Percentiles rank a stretch among this genome's conserved stretches.
These are phyloP conservation scores for Lacerta viridis DNA, from an alignment of 2,797 vertebrate species.

Conservation along the genomic window DNA sequence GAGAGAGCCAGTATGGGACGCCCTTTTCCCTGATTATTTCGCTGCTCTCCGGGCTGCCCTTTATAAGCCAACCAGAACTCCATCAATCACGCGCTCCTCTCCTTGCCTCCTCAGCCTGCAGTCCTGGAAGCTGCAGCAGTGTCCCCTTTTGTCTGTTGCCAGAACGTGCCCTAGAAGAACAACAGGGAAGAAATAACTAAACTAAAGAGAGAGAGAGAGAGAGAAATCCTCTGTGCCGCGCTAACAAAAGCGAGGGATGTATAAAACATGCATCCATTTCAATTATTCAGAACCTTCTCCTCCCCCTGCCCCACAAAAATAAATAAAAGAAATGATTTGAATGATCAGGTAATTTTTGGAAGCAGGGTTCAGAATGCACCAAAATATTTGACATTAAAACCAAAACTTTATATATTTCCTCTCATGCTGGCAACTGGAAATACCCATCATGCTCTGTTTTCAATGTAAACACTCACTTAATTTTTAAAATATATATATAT, in stretches of 20 bases:
- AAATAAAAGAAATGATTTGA: neutral
- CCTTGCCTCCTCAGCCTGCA: slow-evolving; percentile 83
- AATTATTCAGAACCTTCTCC: no score
- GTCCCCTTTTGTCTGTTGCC: slow-evolving; percentile 84
- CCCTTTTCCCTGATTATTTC: slow-evolving; percentile 98
- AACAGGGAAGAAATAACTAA: slow-evolving; percentile 48
- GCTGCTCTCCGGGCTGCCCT: slow-evolving; percentile 94
- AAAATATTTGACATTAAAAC: neutral
- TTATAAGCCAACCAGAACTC: slow-evolving; percentile 98
- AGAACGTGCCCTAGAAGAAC: slow-evolving; percentile 62
- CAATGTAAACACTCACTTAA: neutral
- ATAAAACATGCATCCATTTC: neutral
- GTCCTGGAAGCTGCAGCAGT: slow-evolving; percentile 76
- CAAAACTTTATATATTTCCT: neutral
- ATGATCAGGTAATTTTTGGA: neutral
- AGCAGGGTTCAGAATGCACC: no score
- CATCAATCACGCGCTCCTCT: slow-evolving; percentile 94
- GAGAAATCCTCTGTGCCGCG: neutral
- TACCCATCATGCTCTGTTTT: neutral
- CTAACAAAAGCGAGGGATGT: neutral
- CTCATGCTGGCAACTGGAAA: neutral
- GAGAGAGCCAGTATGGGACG: slow-evolving; percentile 89
- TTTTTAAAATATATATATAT: neutral
- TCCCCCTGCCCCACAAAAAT: no score
- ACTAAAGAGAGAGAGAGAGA: slow-evolving; percentile 14